phyloP scores from a whole-genome alignment of 2,888 invertebrate genomes.

The Aspidiotus destructor region DNA sequence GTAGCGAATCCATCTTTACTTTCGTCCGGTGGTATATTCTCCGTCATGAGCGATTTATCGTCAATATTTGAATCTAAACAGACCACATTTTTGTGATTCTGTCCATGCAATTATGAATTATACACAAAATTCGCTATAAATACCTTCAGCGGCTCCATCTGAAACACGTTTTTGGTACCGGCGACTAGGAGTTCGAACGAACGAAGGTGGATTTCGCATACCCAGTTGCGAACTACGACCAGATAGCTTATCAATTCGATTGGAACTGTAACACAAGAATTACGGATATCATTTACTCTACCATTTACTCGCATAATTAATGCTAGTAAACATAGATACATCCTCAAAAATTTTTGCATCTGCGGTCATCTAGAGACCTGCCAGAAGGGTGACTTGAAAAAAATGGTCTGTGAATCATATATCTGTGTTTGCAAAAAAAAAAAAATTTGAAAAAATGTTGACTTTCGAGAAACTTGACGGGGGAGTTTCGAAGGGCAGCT shows the following conservation, averaged over 20 bases:
- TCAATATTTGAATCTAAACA: slow-evolving; percentile 42
- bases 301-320: too few relatives aligned
- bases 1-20: slow-evolving; percentile 30
- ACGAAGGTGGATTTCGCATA: slow-evolving; percentile 56
- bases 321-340: too few relatives aligned
- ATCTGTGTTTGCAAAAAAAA: too few relatives aligned
- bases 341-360: too few relatives aligned
- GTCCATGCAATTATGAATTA: too few relatives aligned
- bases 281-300: neutral
- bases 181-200: slow-evolving; percentile 67
- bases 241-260: slow-evolving; percentile 51
- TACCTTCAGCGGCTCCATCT: slow-evolving; percentile 43
- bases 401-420: too few relatives aligned
- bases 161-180: slow-evolving; percentile 61
- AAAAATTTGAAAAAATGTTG: neutral
- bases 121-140: too few relatives aligned
- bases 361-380: too few relatives aligned
- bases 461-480: too few relatives aligned
- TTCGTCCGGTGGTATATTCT: slow-evolving; percentile 42
- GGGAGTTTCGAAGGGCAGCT: too few relatives aligned
- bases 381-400: too few relatives aligned
- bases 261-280: slow-evolving; percentile 44
- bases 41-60: slow-evolving; percentile 41
- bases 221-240: slow-evolving; percentile 44
- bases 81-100: too few relatives aligned